Evolutionary conservation across 2,888 invertebrate species (phyloP).

Genomic region (Melanophora roralis): DNA sequence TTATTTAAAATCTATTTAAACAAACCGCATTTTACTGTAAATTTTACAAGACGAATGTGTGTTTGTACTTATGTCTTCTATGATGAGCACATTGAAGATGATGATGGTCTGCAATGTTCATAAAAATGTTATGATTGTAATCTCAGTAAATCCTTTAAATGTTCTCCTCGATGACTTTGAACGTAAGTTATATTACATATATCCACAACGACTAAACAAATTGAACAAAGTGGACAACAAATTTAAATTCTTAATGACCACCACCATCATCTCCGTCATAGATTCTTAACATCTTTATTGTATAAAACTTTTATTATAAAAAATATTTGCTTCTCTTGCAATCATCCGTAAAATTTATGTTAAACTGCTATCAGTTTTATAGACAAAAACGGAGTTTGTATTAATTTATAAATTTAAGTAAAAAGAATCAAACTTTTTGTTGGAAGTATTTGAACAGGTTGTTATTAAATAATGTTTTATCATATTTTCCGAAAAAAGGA

Average conservation of each 20-base stretch:
- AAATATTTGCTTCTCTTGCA: slow-evolving; percentile 12
- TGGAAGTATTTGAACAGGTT: too few relatives aligned
- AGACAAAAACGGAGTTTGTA: too few relatives aligned
- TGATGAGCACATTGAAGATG: background rate
- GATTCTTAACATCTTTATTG: slow-evolving; percentile 22
- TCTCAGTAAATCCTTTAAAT: slow-evolving; percentile 30
- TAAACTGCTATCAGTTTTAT: slow-evolving; percentile 72
- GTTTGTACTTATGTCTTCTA: background rate
- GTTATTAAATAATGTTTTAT: too few relatives aligned
- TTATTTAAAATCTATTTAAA: too few relatives aligned
- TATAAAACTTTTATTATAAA: slow-evolving; percentile 9
- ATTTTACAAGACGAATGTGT: background rate
- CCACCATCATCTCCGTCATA: background rate
- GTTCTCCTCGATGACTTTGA: background rate
- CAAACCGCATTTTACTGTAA: background rate
- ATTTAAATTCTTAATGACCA: background rate
- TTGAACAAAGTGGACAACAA: background rate
- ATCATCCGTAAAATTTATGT: slow-evolving; percentile 69
- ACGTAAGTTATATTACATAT: background rate
- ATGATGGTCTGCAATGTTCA: slow-evolving; percentile 15
- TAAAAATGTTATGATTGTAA: slow-evolving; percentile 45
- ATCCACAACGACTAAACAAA: background rate
- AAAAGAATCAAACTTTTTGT: too few relatives aligned
- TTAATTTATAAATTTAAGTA: too few relatives aligned
- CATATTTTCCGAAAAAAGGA: too few relatives aligned